Base-by-base conservation (phyloP, 2,797 vertebrate genomes). In the Cryptoprocta ferox region DNA sequence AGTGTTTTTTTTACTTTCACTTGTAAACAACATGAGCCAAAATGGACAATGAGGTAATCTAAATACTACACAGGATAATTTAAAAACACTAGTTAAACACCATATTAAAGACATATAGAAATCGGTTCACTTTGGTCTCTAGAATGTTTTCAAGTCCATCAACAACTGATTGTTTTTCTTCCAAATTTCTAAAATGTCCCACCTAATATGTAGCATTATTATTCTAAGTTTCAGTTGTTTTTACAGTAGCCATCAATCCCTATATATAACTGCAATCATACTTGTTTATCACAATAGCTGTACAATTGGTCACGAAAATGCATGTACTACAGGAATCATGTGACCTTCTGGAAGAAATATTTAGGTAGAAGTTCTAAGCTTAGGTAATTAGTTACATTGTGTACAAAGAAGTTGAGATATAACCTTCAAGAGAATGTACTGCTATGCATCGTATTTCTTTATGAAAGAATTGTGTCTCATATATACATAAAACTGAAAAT, bases 91-190 rank as follows among this genome's bases (percentile, higher is more conserved):
- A 99, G 98, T 98, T 98, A 98, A 98, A 99, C 98, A 98, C 98
- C 97, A 95, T 98, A 98, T 98, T 98, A 98, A 99, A 98, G 98
- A 99, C 98, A 98, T 95, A 98, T 15, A 98, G 98, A 97, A 98
- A 98, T 98, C 98, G 98, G n/a, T 98, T 99, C 98, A 98, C 98
- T 99, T 99, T 99, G 99, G 99, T 99, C 98, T 99, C 98, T 98
- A 98, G 98, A 98, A 98, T 98, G 98, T 37, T 94, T 95, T 59
- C 73, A 95, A 73, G 28, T 5, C 35, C n/a, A 76, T 87, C 35
- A 92, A 61, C 37, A 82, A 86, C 14, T 48, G 68, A 66, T 78
- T 85, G 30, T 86, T 91, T 48, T 94, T 50, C 19, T 94, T 93
- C 30, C 80, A 86, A 66, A 53, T 35, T 63, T 28, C 35, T 83